Evolutionary conservation across 1,140 invertebrate species (phyloP), one percentile per base, ranked within the genome.

Genomic region (Anadara kagoshimensis): DNA sequence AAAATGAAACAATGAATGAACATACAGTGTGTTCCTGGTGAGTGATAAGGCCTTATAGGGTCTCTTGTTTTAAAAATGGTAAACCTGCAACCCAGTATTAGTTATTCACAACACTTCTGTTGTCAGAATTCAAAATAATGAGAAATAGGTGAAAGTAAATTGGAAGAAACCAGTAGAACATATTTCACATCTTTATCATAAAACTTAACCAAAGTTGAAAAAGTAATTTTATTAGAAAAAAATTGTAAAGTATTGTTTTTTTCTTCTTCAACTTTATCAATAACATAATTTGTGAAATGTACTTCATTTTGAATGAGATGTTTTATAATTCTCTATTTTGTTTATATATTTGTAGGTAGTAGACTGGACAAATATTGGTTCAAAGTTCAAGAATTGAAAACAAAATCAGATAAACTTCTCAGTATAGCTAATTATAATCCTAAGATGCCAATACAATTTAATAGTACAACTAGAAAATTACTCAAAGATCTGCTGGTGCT

Each of bases 321-420:
- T 41, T 11, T 0, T n/a, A 54, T 61, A n/a, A n/a, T 14, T 57
- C 16, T 71, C 14, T 73, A 20, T 76, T 62, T n/a, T 62, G 79
- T n/a, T 84, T 57, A 41, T 44, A 44, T 11, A 7, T 22, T 36
- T 83, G 16, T 78, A 93, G 93, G 95, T 11, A 95, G 94, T 26
- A 91, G 95, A 75, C 90, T 94, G 56, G 94, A 94, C 85, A 96
- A 96, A 85, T 93, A 96, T 84, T 97, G 96, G 95, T 97, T 97
- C 87, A 92, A 94, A 36, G 93, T 97, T 36, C 92, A 92, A 79
- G 96, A 97, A 88, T 92, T 91, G 54, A 92, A 92, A 36, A 91
- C 95, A 44, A 94, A 94, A 89, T 94, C 95, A 3, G 95, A 97
- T 85, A 92, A 95, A 72, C 90, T 97, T 56, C 88, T 97, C 29